Evolutionary conservation across 35 echinoderm and acorn worm genomes (phyloP).

Genomic region (Nesometra sesokonis): DNA sequence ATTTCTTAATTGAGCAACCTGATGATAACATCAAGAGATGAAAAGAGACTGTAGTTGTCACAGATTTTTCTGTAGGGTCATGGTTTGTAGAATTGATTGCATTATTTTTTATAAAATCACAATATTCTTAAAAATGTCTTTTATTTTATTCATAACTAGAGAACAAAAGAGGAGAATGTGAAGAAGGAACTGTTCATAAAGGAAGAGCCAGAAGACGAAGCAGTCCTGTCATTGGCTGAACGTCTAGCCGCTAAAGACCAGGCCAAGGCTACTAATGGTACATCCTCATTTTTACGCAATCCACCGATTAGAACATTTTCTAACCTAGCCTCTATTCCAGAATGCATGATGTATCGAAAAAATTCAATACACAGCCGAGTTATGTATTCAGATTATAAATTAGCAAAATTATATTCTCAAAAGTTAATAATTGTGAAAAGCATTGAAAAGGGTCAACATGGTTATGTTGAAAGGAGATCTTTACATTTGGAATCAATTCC

Average conservation of each 20-base stretch:
- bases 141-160: background rate
- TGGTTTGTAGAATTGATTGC: no score
- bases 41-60: no score
- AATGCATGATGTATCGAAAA: background rate
- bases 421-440: background rate
- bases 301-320: background rate
- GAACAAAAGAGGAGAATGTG: background rate
- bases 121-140: no score
- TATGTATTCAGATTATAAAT: no score
- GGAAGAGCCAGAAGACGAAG: background rate
- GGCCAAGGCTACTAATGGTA: background rate
- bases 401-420: no score
- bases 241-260: slow-evolving; percentile 52
- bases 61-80: no score
- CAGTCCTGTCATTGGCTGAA: slow-evolving; percentile 33
- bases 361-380: no score
- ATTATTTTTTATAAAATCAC: no score
- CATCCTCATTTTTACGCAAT: background rate
- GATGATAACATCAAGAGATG: no score
- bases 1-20: no score
- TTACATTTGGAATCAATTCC: no score
- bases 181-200: background rate
- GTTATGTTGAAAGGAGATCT: no score
- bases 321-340: background rate
- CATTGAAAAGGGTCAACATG: background rate